Conservation (phyloP, 2,113 vertebrate species). For the Coptodon rendalli region DNA sequence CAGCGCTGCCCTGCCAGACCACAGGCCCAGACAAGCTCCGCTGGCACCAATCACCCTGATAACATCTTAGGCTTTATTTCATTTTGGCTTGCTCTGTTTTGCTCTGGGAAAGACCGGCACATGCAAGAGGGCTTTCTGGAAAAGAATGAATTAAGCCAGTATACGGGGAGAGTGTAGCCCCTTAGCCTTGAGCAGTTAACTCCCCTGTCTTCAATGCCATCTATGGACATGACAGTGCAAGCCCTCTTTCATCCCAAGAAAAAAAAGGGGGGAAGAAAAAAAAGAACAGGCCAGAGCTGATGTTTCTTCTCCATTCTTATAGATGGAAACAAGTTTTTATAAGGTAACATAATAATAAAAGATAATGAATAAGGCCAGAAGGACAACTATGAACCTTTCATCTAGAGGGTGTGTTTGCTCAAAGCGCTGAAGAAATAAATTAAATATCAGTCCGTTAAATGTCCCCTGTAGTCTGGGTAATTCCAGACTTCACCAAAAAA, state of each 20-base stretch:
- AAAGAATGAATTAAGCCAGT: constrained; percentile 44
- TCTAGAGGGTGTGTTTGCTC: neutral
- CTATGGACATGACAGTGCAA: constrained; percentile 60
- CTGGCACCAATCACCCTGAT: constrained; percentile 73
- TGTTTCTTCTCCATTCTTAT: neutral
- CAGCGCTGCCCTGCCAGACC: constrained; percentile 64
- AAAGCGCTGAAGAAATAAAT: neutral
- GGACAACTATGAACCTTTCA: neutral
- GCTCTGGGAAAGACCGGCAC: constrained; percentile 52
- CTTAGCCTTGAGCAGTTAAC: constrained; percentile 49
- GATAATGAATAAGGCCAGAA: neutral
- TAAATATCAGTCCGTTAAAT: neutral
- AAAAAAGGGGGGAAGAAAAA: neutral
- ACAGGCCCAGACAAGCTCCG: constrained; percentile 71
- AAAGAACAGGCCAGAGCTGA: neutral
- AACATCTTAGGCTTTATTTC: constrained; percentile 74
- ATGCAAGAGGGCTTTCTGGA: constrained; percentile 39
- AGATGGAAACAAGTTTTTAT: neutral
- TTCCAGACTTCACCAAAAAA: neutral
- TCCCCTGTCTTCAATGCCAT: constrained; percentile 46
- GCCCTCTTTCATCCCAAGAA: constrained; percentile 12
- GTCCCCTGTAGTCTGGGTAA: neutral
- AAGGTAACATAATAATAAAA: neutral
- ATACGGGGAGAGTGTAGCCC: constrained; percentile 11
- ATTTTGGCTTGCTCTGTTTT: constrained; percentile 56